A percentile compares a stretch with the other conserved stretches of the same genome.
Conservation (phyloP, 1,140 invertebrate species). For the Lepidostoma basale region DNA sequence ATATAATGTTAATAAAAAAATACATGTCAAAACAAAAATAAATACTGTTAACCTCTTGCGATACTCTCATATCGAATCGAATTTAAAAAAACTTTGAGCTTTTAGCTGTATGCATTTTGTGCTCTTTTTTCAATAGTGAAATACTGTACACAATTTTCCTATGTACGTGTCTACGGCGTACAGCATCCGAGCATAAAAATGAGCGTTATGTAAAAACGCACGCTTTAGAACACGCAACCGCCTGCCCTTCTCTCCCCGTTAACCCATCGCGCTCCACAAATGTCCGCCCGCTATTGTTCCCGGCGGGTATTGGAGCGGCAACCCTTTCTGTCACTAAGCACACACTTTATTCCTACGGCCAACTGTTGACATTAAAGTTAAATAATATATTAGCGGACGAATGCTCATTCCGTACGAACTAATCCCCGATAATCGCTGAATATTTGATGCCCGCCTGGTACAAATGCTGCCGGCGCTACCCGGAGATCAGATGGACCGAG, state of each 20-base stretch:
- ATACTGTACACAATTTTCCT: too few species aligned
- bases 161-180: too few species aligned
- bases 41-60: too few species aligned
- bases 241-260: slow-evolving; percentile 13
- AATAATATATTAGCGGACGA: slow-evolving; percentile 40
- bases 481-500: slow-evolving; percentile 10
- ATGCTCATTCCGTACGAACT: slow-evolving; percentile 29
- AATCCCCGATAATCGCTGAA: slow-evolving; percentile 32
- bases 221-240: neutral
- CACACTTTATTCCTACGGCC: slow-evolving; percentile 40
- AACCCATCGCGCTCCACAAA: slow-evolving; percentile 29
- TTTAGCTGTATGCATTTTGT: too few species aligned
- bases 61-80: too few species aligned
- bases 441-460: slow-evolving; percentile 26
- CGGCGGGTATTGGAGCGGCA: slow-evolving; percentile 33
- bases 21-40: too few species aligned
- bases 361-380: slow-evolving; percentile 45
- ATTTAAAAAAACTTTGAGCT: too few species aligned
- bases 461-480: neutral
- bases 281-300: slow-evolving; percentile 36
- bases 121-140: too few species aligned
- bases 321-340: slow-evolving; percentile 39
- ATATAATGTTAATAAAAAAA: too few species aligned
- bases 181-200: too few species aligned
- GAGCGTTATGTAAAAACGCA: neutral